Conservation (phyloP, 1,140 invertebrate genomes). For the Papilio polyxenes region DNA sequence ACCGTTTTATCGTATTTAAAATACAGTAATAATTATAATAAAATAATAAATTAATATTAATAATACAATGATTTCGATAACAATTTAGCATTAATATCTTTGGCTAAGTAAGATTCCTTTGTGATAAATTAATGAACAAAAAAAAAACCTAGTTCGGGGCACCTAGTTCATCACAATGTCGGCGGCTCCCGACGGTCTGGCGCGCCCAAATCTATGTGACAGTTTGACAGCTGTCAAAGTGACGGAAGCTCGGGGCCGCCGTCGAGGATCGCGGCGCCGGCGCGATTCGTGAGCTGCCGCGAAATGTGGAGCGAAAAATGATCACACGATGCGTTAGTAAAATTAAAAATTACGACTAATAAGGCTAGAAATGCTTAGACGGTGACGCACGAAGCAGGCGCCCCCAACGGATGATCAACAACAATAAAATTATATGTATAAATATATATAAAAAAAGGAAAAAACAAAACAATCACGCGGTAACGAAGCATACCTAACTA, state of each 20-base stretch:
- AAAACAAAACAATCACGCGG: slow-evolving; percentile 57
- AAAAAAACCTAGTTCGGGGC: slow-evolving; percentile 15
- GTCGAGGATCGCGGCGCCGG: neutral
- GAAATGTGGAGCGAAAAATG: neutral
- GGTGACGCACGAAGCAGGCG: slow-evolving; percentile 15
- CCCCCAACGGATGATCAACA: slow-evolving; percentile 47
- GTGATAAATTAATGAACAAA: slow-evolving; percentile 41
- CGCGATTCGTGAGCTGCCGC: neutral
- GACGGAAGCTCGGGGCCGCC: slow-evolving; percentile 10
- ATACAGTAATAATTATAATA: slow-evolving; percentile 57
- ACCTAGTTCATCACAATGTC: slow-evolving; percentile 6
- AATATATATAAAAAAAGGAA: slow-evolving; percentile 44
- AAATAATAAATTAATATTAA: slow-evolving; percentile 62
- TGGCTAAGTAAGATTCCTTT: slow-evolving; percentile 57
- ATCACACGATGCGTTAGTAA: slow-evolving; percentile 36
- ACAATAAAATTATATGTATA: slow-evolving; percentile 52
- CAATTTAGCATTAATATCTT: slow-evolving; percentile 61
- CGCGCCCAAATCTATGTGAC: slow-evolving; percentile 7
- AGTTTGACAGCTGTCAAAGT: slow-evolving; percentile 37
- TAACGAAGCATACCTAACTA: slow-evolving; percentile 48
- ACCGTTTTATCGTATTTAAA: slow-evolving; percentile 52
- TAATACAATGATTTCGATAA: slow-evolving; percentile 56
- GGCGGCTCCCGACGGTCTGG: neutral
- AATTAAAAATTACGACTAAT: slow-evolving; percentile 29
- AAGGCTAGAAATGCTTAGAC: slow-evolving; percentile 37